These are phyloP conservation scores for Gadopsis marmoratus DNA, from an alignment of 2,797 vertebrate genomes.

Conservation along the genomic window DNA sequence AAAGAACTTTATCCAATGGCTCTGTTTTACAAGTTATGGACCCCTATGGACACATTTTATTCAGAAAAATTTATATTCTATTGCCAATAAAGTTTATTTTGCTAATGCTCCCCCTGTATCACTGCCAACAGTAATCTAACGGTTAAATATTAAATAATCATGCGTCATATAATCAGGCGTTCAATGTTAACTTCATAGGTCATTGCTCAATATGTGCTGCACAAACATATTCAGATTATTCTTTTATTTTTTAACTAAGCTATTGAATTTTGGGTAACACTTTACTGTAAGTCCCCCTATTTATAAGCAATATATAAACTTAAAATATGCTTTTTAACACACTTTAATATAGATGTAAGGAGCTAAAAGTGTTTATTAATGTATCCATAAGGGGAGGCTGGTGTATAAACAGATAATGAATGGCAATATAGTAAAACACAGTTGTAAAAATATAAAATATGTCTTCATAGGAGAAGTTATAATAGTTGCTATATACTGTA, in stretches of 20 bases:
- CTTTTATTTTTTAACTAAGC: not conserved
- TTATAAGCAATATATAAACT: not conserved
- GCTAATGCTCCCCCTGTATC: not conserved
- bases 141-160: no score
- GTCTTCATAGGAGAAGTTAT: not conserved
- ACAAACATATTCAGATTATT: not conserved
- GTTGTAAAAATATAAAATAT: not conserved
- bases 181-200: not conserved
- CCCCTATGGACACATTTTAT: not conserved
- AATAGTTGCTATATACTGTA: not conserved
- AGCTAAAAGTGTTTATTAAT: not conserved
- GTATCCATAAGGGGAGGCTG: not conserved
- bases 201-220: not conserved
- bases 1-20: not conserved
- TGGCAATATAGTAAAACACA: not conserved
- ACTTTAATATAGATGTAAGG: not conserved
- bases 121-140: not conserved
- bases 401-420: not conserved
- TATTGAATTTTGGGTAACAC: not conserved
- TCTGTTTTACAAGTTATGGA: slow-evolving; percentile 1
- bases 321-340: not conserved
- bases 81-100: not conserved
- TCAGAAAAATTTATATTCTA: not conserved
- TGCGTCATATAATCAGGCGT: not conserved
- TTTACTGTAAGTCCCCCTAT: not conserved